Evolutionary conservation across 2,113 vertebrate genomes (phyloP).

Genomic region (Corythoichthys haematopterus): DNA sequence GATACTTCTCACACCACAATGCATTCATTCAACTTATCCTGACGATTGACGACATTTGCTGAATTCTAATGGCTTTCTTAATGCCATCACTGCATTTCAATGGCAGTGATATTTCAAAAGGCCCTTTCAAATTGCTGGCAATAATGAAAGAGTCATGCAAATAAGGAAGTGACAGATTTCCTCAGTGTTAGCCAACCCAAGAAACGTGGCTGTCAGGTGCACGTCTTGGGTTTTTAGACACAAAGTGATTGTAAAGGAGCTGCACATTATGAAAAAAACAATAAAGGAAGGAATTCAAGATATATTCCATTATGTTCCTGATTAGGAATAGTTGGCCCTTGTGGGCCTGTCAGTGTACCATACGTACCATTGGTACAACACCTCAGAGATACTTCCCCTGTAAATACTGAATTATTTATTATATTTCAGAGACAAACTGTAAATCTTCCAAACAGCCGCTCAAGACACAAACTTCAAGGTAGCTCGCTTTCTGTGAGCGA

Average conservation of each 20-base stretch:
- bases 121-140: conserved; percentile 9
- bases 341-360: not conserved
- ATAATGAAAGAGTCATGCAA: not conserved
- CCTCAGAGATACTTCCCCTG: conserved; percentile 10
- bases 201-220: not conserved
- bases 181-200: conserved; percentile 1
- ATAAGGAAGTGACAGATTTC: conserved; percentile 1
- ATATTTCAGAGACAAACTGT: conserved; percentile 9
- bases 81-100: conserved; percentile 14
- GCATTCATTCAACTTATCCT: conserved; percentile 10
- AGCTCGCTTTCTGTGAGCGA: conserved; percentile 33
- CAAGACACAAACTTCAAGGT: conserved; percentile 47
- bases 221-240: not conserved
- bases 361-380: conserved; percentile 4
- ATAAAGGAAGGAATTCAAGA: not conserved
- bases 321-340: not conserved
- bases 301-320: too few species aligned
- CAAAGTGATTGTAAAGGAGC: not conserved
- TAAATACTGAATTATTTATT: conserved; percentile 22
- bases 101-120: conserved; percentile 3
- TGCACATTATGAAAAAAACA: not conserved
- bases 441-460: conserved; percentile 20
- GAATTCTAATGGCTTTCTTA: conserved; percentile 12
- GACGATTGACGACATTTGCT: not conserved
- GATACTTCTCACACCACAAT: conserved; percentile 18